Base-by-base conservation (phyloP, 2,113 vertebrate species). In the Antennarius striatus region DNA sequence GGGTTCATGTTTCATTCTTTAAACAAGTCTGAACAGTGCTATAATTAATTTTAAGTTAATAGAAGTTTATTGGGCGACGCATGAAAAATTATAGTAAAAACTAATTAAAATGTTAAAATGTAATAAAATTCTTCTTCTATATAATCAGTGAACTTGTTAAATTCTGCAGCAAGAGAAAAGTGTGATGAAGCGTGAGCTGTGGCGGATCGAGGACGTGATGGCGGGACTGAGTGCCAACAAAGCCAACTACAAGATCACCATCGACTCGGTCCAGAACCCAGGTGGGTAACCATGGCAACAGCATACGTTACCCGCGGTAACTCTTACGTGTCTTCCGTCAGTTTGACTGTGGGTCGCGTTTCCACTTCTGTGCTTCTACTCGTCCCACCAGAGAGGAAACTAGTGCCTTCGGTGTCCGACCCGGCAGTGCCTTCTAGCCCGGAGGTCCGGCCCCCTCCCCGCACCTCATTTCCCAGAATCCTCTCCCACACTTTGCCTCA, bases 151-250 rank as follows among this genome's bases (percentile, higher is more conserved):
- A 29, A 22, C 22, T 22, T 67, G 49, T 70, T 45, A 70, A 17
- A n/a, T 10, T 61, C 46, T 22, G 3, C 73, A 83, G 77, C 82
- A 95, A 88, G 96, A 99, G 89, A 95, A 95, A 80, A 77, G 91
- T 0, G 95, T 96, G 88, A 92, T 98, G 84, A 96, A 96, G 63
- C 95, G 95, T 6, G 96, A 99, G 83, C 91, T 99, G 66, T 98
- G 97, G 97, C 94, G 96, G 85, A 98, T 99, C 51, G 96, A 99
- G 89, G 97, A 99, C 59, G 97, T 99, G 71, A 95, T 93, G 76
- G 93, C 93, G 13, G 97, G 96, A 71, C 93, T 99, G 75, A 96
- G 96, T 81, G 81, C 92, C 81, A 96, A 94, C 87, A 97, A 97
- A 92, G 81, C 93, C 66, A 97, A 96, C 86, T 98, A 95, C 84